Evolutionary conservation across 2,888 invertebrate species (phyloP).

Genomic region (Plusia festucae): DNA sequence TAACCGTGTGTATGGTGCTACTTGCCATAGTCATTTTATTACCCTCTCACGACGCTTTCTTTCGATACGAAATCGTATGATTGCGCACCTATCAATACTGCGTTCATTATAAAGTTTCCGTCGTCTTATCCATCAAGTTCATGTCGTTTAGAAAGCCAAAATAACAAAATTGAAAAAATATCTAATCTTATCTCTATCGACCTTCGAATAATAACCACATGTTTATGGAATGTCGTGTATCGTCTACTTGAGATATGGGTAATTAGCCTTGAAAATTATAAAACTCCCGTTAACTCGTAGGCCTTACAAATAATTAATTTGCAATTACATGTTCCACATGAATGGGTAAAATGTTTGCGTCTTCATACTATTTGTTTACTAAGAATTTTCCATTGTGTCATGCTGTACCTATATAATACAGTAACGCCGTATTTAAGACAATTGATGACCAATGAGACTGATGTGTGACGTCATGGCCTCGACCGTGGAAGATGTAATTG

Average conservation of each 20-base stretch:
- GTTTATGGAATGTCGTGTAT: constrained; percentile 53
- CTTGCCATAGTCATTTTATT: constrained; percentile 58
- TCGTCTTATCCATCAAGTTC: background rate
- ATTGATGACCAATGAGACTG: constrained; percentile 42
- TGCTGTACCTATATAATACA: constrained; percentile 11
- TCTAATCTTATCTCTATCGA: constrained; percentile 71
- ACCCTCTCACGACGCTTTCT: constrained; percentile 26
- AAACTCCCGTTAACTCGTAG: background rate
- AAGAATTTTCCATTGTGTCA: constrained; percentile 33
- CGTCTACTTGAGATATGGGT: constrained; percentile 14
- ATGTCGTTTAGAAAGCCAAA: constrained; percentile 33
- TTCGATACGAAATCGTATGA: constrained; percentile 28
- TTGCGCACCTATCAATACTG: constrained; percentile 20
- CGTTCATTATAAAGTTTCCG: constrained; percentile 17
- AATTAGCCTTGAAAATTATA: constrained; percentile 8
- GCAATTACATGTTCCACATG: constrained; percentile 9
- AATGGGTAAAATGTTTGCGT: background rate
- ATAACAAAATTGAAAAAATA: constrained; percentile 35
- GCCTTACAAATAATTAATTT: constrained; percentile 17
- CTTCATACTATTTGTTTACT: constrained; percentile 11
- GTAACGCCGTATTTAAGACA: constrained; percentile 44
- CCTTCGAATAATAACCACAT: constrained; percentile 68
- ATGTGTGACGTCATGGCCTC: constrained; percentile 71
- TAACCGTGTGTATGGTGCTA: constrained; percentile 46
- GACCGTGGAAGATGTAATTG: constrained; percentile 83